Base-by-base conservation (phyloP, 2,113 vertebrate species). In the Perca schrenkii region DNA sequence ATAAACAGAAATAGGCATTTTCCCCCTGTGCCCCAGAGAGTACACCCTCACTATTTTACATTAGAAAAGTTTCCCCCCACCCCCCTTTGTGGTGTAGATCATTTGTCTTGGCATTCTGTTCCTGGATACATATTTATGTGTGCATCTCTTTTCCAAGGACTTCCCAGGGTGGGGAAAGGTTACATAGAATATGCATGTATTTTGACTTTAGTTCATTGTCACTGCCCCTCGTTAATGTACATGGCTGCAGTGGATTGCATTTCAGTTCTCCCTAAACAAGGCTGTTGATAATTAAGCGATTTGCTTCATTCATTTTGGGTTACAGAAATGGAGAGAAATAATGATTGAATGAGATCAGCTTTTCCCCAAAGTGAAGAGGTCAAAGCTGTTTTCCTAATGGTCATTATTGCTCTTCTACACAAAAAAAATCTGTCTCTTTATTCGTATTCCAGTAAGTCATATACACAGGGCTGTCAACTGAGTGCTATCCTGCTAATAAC, bases 381-480 rank as follows among this genome's bases (percentile, higher is more conserved):
- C 87, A 86, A 80, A 84, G 85, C 86, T 86, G 77, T 81, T 86
- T 82, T 79, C 58, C 67, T 77, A 83, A 91, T 86, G 62, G 77
- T 82, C 82, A 80, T 86, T 88, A 52, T 53, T 53, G 62, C 74
- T 63, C 60, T 56, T 47, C 62, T 63, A 25, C 50, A 74, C n/a
- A n/a, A n/a, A 16, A 19, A 4, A 81, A 67, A 85, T 89, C 62
- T 74, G 56, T 36, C 64, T 82, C 19, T 69, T 53, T 71, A 46
- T 84, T 77, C 43, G 21, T 69, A 74, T 85, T 85, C 68, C 56
- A 50, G 47, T 54, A 21, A 84, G 22, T 43, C 52, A 67, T 43
- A 75, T 25, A 79, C 70, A 82, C 66, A 25, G 14, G 52, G 21
- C 72, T 77, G 71, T 82, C 65, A 21, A 34, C 60, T 62, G 58